These are phyloP conservation scores for Tinamus major DNA, from an alignment of 2,797 vertebrate genomes.

Conservation along the genomic window DNA sequence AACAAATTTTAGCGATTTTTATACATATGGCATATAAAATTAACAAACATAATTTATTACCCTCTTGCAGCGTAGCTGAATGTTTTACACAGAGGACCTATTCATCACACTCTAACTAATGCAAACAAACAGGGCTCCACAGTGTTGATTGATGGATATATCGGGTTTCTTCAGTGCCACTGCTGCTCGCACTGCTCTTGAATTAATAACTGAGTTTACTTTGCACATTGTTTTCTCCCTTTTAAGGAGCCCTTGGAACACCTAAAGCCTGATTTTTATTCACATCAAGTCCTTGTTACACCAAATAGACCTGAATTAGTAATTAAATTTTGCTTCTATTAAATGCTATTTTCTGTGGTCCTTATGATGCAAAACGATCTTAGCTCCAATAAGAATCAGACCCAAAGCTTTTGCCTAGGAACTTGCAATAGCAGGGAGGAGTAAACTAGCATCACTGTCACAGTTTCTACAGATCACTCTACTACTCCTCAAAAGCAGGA, in stretches of 20 bases:
- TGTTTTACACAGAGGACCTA: conserved; percentile 71
- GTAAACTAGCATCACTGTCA: background rate
- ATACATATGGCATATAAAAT: conserved; percentile 54
- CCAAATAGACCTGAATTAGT: background rate
- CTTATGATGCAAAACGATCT: background rate
- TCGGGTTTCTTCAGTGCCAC: conserved; percentile 56
- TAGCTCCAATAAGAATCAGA: background rate
- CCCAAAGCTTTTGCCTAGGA: background rate
- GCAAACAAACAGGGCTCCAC: conserved; percentile 71
- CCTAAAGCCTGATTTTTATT: conserved; percentile 48
- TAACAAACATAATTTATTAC: conserved; percentile 73
- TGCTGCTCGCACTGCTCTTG: conserved; percentile 57
- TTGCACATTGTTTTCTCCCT: conserved; percentile 56
- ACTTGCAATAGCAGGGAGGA: background rate
- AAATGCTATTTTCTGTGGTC: conserved; percentile 2
- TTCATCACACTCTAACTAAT: conserved; percentile 73
- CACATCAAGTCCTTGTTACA: conserved; percentile 32
- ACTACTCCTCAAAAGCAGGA: background rate
- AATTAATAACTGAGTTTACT: conserved; percentile 63
- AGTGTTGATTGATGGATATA: conserved; percentile 70
- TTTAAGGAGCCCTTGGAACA: conserved; percentile 47
- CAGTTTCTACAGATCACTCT: background rate
- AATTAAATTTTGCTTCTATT: background rate
- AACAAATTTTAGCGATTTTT: conserved; percentile 63
- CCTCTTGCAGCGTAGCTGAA: conserved; percentile 59